These are phyloP conservation scores for Psittacula echo DNA, from an alignment of 2,797 vertebrate species.

Conservation along the genomic window DNA sequence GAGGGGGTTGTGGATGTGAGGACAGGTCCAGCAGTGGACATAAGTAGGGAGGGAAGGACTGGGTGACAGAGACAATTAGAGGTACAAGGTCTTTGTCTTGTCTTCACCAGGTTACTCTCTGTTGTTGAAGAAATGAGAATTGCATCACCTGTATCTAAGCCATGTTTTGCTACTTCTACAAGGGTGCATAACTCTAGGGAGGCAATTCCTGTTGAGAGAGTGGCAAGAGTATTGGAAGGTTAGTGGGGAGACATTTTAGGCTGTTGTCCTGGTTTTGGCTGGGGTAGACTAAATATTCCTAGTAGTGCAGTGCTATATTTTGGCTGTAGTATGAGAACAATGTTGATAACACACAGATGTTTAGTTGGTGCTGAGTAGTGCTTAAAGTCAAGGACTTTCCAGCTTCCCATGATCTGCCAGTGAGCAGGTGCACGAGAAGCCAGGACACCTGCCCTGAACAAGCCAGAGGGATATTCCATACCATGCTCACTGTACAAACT, in stretches of 20 bases:
- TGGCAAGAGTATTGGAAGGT: neutral
- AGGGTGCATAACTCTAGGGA: neutral
- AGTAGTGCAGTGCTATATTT: neutral
- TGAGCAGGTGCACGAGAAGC: neutral
- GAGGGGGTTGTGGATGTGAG: neutral
- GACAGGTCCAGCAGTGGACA: neutral
- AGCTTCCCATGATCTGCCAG: neutral
- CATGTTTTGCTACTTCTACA: neutral
- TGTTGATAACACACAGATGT: neutral
- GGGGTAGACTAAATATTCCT: neutral
- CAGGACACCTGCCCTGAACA: neutral
- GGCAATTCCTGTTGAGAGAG: neutral
- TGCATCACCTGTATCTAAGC: neutral
- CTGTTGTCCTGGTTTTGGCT: neutral
- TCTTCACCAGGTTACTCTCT: neutral
- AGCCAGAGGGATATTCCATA: neutral
- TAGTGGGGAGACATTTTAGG: neutral
- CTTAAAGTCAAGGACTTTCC: neutral
- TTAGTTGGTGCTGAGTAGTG: neutral
- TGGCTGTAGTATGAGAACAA: neutral
- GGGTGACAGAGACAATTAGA: neutral
- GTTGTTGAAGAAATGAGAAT: neutral
- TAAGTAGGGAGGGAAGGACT: neutral
- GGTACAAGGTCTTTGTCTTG: neutral
- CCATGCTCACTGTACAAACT: neutral